Evolutionary conservation across 2,797 vertebrate species (phyloP).

Genomic region (Stomatorhinus walkeri): DNA sequence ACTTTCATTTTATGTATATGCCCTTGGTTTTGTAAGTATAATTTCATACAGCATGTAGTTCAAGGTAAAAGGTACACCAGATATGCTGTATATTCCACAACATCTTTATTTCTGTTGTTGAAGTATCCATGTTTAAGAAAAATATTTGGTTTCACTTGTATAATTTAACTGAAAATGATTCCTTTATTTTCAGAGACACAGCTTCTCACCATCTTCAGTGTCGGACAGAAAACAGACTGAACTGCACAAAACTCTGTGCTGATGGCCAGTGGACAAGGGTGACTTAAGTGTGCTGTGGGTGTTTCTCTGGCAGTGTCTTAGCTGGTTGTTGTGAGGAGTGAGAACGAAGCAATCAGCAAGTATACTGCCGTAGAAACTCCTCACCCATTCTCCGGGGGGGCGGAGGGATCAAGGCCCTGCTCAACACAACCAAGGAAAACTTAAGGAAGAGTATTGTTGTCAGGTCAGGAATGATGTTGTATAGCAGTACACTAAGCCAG

Average conservation of each 20-base stretch:
- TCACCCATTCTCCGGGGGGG: slow-evolving; percentile 48
- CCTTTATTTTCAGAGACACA: neutral
- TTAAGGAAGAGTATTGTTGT: neutral
- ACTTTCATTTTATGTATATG: neutral
- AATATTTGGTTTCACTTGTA: neutral
- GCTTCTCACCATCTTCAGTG: neutral
- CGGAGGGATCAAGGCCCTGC: neutral
- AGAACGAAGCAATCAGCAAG: slow-evolving; percentile 99
- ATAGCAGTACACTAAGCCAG: too few relatives aligned
- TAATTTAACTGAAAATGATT: neutral
- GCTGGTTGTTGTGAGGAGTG: slow-evolving; percentile 99
- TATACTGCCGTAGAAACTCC: slow-evolving; percentile 99
- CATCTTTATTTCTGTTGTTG: neutral
- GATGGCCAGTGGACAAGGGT: neutral
- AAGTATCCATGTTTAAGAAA: neutral
- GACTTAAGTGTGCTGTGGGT: slow-evolving; percentile 72
- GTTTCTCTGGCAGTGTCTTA: slow-evolving; percentile 99
- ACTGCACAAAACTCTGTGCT: neutral
- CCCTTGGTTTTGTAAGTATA: neutral
- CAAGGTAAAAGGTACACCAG: neutral
- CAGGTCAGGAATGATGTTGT: too few relatives aligned
- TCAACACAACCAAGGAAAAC: neutral
- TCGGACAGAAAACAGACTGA: neutral
- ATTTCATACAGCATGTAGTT: neutral
- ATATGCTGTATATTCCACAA: neutral